These are phyloP conservation scores for Fistularia commersonii DNA, from an alignment of 2,797 vertebrate genomes.

Conservation along the genomic window DNA sequence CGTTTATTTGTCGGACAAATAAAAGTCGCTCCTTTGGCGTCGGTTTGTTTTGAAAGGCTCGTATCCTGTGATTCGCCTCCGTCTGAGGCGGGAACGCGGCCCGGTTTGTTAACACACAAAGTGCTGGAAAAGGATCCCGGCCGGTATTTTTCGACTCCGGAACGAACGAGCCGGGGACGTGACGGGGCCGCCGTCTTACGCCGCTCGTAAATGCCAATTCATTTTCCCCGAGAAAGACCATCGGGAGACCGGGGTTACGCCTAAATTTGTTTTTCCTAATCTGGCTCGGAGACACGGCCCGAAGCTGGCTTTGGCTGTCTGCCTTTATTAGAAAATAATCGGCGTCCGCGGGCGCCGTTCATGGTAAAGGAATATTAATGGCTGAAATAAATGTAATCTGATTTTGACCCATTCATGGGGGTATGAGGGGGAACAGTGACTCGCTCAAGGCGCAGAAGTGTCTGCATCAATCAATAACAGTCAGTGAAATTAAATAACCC, in stretches of 20 bases:
- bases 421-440: constrained; percentile 29
- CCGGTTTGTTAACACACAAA: too few relatives aligned
- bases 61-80: too few relatives aligned
- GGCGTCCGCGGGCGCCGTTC: constrained; percentile 49
- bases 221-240: constrained; percentile 15
- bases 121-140: too few relatives aligned
- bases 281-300: constrained; percentile 28
- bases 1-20: too few relatives aligned
- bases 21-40: too few relatives aligned
- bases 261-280: constrained; percentile 38
- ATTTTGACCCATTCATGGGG: constrained; percentile 41
- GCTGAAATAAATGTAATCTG: constrained; percentile 61
- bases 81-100: too few relatives aligned
- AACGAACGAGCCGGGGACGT: too few relatives aligned
- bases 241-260: constrained; percentile 23
- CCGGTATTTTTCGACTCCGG: too few relatives aligned
- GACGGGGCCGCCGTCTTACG: too few relatives aligned
- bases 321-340: constrained; percentile 55
- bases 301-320: constrained; percentile 49
- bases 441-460: constrained; percentile 39
- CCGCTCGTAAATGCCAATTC: not conserved
- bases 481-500: too few relatives aligned
- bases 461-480: constrained; percentile 22
- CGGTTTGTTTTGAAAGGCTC: too few relatives aligned
- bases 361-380: constrained; percentile 61